A percentile compares a stretch with the other conserved stretches of the same genome.
These are phyloP conservation scores for Paralvinella palmiformis DNA, from an alignment of 1,140 invertebrate genomes.

Conservation along the genomic window DNA sequence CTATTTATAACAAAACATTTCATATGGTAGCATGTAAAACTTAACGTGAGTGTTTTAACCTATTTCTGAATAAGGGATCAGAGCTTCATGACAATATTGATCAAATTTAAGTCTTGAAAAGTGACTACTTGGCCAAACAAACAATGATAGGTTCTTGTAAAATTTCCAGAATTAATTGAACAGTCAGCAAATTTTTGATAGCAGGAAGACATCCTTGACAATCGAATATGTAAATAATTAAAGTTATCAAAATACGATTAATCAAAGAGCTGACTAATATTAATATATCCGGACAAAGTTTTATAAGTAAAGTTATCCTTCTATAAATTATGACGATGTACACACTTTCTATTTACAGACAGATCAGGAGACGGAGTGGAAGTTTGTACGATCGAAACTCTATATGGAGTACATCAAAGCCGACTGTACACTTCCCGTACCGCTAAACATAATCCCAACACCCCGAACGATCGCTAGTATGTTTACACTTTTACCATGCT, in stretches of 20 bases:
- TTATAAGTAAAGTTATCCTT: neutral
- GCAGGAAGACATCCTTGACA: too few relatives aligned
- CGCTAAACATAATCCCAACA: conserved; percentile 82
- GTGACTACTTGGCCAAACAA: too few relatives aligned
- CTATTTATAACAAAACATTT: too few relatives aligned
- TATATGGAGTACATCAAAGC: conserved; percentile 92
- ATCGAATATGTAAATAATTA: neutral
- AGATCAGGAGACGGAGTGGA: conserved; percentile 84
- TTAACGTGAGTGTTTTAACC: too few relatives aligned
- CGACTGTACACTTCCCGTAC: conserved; percentile 74
- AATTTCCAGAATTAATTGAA: too few relatives aligned
- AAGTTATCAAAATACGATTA: neutral
- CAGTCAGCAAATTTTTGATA: too few relatives aligned
- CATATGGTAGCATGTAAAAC: too few relatives aligned
- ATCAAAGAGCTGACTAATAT: neutral
- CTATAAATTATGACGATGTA: neutral
- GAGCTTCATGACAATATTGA: too few relatives aligned
- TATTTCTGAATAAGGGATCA: too few relatives aligned
- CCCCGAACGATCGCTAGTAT: conserved; percentile 66
- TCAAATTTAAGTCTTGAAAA: too few relatives aligned
- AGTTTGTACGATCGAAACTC: conserved; percentile 80
- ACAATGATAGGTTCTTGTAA: too few relatives aligned
- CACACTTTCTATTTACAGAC: conserved; percentile 55
- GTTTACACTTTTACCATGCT: too few relatives aligned
- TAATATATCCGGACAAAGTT: neutral